These are phyloP conservation scores for Cryptotermes secundus DNA, from an alignment of 1,140 invertebrate genomes.

Conservation along the genomic window DNA sequence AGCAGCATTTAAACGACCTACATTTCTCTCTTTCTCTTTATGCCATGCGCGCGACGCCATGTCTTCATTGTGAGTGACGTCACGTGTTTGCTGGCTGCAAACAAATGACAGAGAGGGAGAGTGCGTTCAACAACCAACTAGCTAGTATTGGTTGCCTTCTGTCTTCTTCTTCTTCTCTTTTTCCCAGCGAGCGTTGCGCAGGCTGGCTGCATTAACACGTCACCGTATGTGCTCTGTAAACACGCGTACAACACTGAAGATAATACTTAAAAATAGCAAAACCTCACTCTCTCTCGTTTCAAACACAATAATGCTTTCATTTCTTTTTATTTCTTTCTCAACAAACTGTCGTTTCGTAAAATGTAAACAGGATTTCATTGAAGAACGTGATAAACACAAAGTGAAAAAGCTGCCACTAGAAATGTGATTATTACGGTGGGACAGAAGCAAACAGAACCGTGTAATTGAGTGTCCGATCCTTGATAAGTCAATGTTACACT, in stretches of 20 bases:
- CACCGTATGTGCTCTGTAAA: not conserved
- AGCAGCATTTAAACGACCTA: constrained; percentile 8
- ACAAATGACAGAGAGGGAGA: not conserved
- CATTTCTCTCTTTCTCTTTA: not conserved
- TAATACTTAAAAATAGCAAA: constrained; percentile 20
- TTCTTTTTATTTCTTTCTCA: constrained; percentile 2
- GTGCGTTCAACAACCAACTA: not conserved
- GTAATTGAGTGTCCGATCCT: not conserved
- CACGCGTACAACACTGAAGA: constrained; percentile 8
- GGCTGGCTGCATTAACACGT: constrained; percentile 8
- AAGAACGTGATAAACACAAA: not conserved
- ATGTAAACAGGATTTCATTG: constrained; percentile 20
- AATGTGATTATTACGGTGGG: constrained; percentile 8
- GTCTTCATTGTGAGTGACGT: constrained; percentile 15
- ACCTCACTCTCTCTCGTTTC: constrained; percentile 4
- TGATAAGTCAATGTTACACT: not conserved
- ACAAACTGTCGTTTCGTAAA: constrained; percentile 4
- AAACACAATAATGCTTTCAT: constrained; percentile 14
- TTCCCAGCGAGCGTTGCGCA: not conserved
- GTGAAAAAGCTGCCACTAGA: not conserved
- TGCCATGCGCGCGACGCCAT: constrained; percentile 10
- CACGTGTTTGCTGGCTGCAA: not conserved
- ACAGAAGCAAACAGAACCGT: not conserved
- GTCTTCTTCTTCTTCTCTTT: not conserved
- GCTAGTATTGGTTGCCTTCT: not conserved